Evolutionary conservation across 2,888 invertebrate species (phyloP), one percentile per base, ranked within the genome.

Genomic region (Xestoiulus laeticollis): DNA sequence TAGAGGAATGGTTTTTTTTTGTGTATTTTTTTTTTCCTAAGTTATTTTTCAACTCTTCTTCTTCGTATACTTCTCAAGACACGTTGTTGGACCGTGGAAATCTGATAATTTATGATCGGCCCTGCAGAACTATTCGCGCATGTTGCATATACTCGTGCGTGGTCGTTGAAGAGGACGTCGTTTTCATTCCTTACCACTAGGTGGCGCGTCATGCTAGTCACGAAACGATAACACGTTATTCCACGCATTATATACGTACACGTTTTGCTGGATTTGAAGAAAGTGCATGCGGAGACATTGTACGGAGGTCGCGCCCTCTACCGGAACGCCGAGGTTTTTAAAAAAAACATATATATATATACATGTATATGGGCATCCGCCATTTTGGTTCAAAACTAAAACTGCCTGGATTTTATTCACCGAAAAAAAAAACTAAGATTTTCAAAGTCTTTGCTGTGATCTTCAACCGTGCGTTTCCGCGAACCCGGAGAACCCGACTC

Each of bases 391-490:
- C 68, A 6, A 26, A 59, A 26, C 68, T 26, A 48, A 48, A 48
- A 48, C 48, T 48, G 48, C 48, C 48, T 48, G 48, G 19, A 48
- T 48, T 48, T 12, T 48, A 48, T 68, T 59, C 59, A 59, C 59
- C 10, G 68, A 30, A 78, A 30, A 78, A 14, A 48, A 48, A 12
- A 48, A 48, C 10, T 14, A 30, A 78, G 26, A 78, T 22, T 30
- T 78, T 78, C 78, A 78, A 78, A 78, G 78, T 78, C 78, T 78
- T 78, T 78, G 78, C 78, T 78, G 78, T 78, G 78, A 78, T 78
- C 78, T 78, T 78, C 78, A 78, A 78, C 78, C 78, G 78, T 78
- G 16, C 78, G 78, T 78, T 30, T 30, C 78, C 78, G 78, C 78
- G 78, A 26, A 14, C 78, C 26, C 26, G 22, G 30, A 22, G 26